Base-by-base conservation (phyloP, 2,888 invertebrate species). In the Eilema caniola region DNA sequence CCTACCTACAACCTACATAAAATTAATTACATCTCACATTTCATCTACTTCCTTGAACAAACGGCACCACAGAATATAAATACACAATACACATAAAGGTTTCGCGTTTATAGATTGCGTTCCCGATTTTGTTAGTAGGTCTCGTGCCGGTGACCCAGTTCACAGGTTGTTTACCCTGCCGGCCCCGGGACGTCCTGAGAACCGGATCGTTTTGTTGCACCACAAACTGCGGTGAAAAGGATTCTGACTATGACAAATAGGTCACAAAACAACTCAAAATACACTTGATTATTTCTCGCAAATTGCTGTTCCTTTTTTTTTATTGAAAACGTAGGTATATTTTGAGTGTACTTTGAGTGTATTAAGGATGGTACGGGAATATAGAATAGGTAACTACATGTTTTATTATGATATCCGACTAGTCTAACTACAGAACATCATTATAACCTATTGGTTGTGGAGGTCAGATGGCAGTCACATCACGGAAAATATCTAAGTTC, bases 141-240 rank as follows among this genome's bases (percentile, higher is more conserved):
- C 84, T 82, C 80, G 77, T 72, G 76, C 79, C 79, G 82, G 90
- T 93, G 92, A 93, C 93, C 93, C 86, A 93, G 85, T 90, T 92
- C 78, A 71, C 63, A 76, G 77, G 76, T 79, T 73, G 70, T 79
- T 78, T 59, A 66, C 79, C 77, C 70, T 77, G 71, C 73, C 57
- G 63, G 57, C 71, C 74, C 78, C 72, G 31, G 61, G 70, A 37
- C 31, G 60, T 67, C 64, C 66, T 65, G 65, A 20, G 62, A 59
- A 67, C 23, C 60, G 57, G 53, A 69, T 61, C 61, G 53, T 67
- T 71, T 41, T 28, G 69, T 56, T 72, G 72, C 69, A 69, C 62
- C 62, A 59, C 65, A 24, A 16, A 23, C 16, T 62, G 63, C 61
- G 62, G 33, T 33, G 25, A 1, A 63, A 72, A 69, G 69, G 66